Evolutionary conservation across 2,797 vertebrate genomes (phyloP).

Genomic region (Catamblyrhynchus diadema): DNA sequence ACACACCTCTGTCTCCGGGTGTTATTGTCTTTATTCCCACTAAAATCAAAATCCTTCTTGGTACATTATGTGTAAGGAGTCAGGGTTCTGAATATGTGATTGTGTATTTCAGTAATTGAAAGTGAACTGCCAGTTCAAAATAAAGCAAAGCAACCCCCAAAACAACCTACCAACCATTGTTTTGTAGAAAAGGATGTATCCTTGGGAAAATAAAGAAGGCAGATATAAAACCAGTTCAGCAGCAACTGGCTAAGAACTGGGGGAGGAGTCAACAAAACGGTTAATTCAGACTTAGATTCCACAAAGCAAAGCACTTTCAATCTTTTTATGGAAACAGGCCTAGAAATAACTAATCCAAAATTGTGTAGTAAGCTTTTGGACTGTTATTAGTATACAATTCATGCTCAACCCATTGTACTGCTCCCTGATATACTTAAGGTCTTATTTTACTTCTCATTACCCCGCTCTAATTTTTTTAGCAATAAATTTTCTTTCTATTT

Average conservation of each 20-base stretch:
- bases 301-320: background rate
- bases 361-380: background rate
- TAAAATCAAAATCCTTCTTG: background rate
- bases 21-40: background rate
- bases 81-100: background rate
- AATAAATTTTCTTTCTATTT: background rate
- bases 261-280: background rate
- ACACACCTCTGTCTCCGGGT: background rate
- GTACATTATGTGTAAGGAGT: accelerated
- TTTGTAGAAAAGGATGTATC: background rate
- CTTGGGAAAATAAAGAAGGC: background rate
- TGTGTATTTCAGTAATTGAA: background rate
- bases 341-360: background rate
- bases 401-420: background rate
- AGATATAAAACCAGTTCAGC: background rate
- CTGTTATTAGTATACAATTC: background rate
- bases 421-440: background rate
- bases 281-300: background rate
- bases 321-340: background rate
- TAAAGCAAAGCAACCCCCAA: background rate
- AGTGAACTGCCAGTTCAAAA: background rate
- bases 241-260: background rate
- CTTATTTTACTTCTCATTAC: background rate
- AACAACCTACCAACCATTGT: accelerated
- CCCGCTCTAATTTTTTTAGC: background rate